Percentiles rank a stretch among this genome's conserved stretches.
phyloP scores from a whole-genome alignment of 1,140 invertebrate species.

The Eciton burchellii region DNA sequence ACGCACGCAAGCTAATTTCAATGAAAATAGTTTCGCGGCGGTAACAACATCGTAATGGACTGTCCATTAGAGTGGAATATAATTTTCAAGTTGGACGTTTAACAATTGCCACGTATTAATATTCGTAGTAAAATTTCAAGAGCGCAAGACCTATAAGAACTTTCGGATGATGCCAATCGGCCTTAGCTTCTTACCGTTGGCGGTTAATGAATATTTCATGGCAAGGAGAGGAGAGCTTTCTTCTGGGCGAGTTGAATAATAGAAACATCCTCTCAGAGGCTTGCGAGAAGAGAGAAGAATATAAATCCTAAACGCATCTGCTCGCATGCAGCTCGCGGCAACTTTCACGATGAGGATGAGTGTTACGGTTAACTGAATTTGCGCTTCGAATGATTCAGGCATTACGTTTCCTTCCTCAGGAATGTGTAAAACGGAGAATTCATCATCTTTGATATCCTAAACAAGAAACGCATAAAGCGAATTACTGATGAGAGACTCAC shows the following conservation, averaged over 20 bases:
- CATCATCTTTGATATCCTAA: conserved; percentile 13
- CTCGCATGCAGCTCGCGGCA: not conserved
- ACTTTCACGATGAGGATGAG: not conserved
- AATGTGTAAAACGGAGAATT: not conserved
- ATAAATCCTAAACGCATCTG: not conserved
- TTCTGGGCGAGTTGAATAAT: conserved; percentile 38
- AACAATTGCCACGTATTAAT: not conserved
- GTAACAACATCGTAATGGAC: not conserved
- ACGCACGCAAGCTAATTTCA: conserved; percentile 24
- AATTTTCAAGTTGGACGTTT: no score
- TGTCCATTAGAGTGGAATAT: not conserved
- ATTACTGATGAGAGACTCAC: conserved; percentile 3
- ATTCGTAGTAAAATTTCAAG: not conserved
- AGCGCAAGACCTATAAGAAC: not conserved
- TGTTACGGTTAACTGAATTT: conserved; percentile 1
- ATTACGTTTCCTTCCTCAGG: not conserved
- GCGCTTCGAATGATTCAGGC: not conserved
- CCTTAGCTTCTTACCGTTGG: conserved; percentile 13
- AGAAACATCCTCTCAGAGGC: conserved; percentile 25
- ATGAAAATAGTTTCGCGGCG: conserved; percentile 23
- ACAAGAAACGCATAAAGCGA: not conserved
- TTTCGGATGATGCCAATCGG: conserved; percentile 27
- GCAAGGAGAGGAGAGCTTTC: conserved; percentile 6
- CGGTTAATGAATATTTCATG: conserved; percentile 46
- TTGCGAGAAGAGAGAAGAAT: not conserved